Conservation (phyloP, 2,888 invertebrate genomes). For the Hartigia nigra region DNA sequence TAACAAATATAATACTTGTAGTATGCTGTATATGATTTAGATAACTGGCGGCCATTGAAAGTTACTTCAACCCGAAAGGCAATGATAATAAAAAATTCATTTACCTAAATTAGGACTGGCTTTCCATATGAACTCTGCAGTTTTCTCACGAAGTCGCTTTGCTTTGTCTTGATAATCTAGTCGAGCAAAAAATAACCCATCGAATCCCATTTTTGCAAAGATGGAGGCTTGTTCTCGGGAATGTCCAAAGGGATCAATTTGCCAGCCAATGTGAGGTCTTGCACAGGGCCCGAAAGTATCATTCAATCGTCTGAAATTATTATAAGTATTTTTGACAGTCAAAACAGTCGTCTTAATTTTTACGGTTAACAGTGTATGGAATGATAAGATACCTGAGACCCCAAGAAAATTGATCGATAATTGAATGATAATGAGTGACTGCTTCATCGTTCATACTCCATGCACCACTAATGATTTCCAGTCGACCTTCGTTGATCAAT, state of each 20-base stretch:
- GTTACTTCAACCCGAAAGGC: not conserved
- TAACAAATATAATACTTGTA: constrained; percentile 20
- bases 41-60: too few species aligned
- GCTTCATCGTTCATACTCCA: constrained; percentile 91
- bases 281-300: constrained; percentile 80
- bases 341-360: not conserved
- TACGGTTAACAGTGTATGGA: not conserved
- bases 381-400: constrained; percentile 71
- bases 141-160: constrained; percentile 70
- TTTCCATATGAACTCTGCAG: constrained; percentile 88
- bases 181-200: constrained; percentile 87
- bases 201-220: constrained; percentile 87
- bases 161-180: constrained; percentile 88
- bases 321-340: not conserved
- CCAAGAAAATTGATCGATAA: constrained; percentile 81
- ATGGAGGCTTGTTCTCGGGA: constrained; percentile 87
- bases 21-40: too few species aligned
- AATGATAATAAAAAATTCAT: constrained; percentile 19
- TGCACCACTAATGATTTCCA: constrained; percentile 83
- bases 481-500: constrained; percentile 77
- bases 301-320: constrained; percentile 65
- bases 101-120: constrained; percentile 78
- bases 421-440: constrained; percentile 76
- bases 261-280: constrained; percentile 82
- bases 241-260: constrained; percentile 89